A percentile compares a stretch with the other conserved stretches of the same genome.
These are phyloP conservation scores for Spheniscus mendiculus DNA, from an alignment of 2,113 vertebrate species.

Conservation along the genomic window DNA sequence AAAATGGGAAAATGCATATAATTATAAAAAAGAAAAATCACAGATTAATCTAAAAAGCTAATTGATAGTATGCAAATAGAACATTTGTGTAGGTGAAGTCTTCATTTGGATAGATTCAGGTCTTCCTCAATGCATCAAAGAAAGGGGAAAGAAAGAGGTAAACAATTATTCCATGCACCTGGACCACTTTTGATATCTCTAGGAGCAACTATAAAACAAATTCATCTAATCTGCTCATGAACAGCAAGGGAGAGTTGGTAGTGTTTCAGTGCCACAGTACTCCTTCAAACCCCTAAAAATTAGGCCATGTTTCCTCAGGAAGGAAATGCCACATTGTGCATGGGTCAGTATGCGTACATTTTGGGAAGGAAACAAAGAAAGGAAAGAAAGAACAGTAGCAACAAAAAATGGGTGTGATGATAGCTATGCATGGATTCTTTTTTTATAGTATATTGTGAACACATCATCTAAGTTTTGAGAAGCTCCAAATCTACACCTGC, in stretches of 20 bases:
- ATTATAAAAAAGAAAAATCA: neutral
- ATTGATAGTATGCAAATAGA: neutral
- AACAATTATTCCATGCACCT: neutral
- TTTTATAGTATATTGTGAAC: neutral
- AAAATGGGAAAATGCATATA: neutral
- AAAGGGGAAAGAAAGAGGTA: neutral
- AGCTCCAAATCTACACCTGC: neutral
- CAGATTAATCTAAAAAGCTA: neutral
- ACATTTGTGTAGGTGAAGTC: neutral
- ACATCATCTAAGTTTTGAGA: neutral
- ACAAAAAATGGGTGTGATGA: neutral
- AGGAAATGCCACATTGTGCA: neutral
- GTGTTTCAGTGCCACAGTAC: neutral
- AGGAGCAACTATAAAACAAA: neutral
- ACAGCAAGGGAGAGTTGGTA: neutral
- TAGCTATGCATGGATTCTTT: neutral
- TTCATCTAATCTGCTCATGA: neutral
- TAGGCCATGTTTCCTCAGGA: neutral
- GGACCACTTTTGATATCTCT: neutral
- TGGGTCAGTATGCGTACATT: fast-evolving
- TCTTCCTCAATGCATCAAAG: neutral
- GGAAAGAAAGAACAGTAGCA: neutral
- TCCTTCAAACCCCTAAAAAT: neutral
- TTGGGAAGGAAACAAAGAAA: neutral
- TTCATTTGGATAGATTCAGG: neutral